Percentiles rank a stretch among this genome's conserved stretches.
Evolutionary conservation across 2,888 invertebrate species (phyloP).

Genomic region (Ceraclea dissimilis): DNA sequence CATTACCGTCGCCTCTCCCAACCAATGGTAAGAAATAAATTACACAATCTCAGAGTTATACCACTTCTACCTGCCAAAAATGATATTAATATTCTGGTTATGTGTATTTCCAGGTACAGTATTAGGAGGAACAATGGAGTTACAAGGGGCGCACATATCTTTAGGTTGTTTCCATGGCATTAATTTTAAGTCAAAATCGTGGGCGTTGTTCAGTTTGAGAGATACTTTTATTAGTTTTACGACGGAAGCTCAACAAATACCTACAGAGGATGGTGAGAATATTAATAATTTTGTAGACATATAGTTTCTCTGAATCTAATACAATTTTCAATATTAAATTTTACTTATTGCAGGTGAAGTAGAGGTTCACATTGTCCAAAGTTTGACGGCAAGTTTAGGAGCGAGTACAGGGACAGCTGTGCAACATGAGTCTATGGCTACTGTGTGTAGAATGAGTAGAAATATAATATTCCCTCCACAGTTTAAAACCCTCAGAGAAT

Average conservation of each 20-base stretch:
- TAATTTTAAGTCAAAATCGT: conserved; percentile 92
- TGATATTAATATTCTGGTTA: no score
- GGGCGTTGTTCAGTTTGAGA: conserved; percentile 91
- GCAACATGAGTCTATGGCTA: conserved; percentile 86
- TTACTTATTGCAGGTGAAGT: conserved; percentile 38
- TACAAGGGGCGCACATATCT: conserved; percentile 85
- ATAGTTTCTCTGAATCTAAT: no score
- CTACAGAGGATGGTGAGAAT: conserved; percentile 53
- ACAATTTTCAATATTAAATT: no score
- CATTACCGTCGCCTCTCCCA: conserved; percentile 60
- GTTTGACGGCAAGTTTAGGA: conserved; percentile 82
- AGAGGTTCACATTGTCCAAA: conserved; percentile 81
- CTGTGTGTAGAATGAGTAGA: conserved; percentile 85
- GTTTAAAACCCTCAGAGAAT: conserved; percentile 88
- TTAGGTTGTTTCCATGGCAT: conserved; percentile 96
- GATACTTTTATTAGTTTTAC: conserved; percentile 90
- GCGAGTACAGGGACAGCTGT: conserved; percentile 55
- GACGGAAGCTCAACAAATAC: conserved; percentile 85
- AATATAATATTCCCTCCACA: conserved; percentile 92
- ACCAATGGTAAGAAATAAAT: conserved; percentile 42
- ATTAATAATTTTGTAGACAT: neutral
- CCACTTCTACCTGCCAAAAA: no score
- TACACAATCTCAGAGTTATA: no score
- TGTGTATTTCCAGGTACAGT: conserved; percentile 55
- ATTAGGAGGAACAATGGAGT: conserved; percentile 80